Evolutionary conservation across 2,888 invertebrate genomes (phyloP).

Genomic region (Diarsia rubi): DNA sequence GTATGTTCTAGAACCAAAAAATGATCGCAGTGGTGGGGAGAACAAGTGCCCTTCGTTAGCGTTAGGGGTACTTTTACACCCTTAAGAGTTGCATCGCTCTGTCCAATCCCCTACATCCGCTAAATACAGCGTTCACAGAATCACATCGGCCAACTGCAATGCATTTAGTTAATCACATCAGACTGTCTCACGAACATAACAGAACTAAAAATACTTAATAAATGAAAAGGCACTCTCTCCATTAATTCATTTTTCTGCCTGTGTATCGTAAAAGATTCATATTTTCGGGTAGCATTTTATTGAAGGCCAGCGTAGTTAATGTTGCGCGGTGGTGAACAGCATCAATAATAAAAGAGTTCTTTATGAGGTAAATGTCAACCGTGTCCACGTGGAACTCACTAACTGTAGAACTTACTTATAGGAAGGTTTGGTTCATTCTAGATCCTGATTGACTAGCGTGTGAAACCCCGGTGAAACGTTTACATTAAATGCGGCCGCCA

Average conservation of each 20-base stretch:
- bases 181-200: not conserved
- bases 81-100: not conserved
- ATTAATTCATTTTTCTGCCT: not conserved
- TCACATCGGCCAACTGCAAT: not conserved
- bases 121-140: not conserved
- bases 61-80: no score
- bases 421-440: no score
- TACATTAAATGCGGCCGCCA: no score
- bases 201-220: not conserved
- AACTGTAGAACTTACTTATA: not conserved
- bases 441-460: not conserved
- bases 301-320: not conserved
- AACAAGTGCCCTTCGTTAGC: no score
- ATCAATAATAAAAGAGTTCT: slow-evolving; percentile 4
- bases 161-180: not conserved
- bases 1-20: no score
- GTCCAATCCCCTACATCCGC: not conserved
- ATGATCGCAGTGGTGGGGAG: no score
- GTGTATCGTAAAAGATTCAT: not conserved
- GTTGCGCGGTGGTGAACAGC: not conserved
- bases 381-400: not conserved
- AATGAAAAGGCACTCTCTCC: not conserved
- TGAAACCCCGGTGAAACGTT: no score
- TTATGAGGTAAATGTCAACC: not conserved
- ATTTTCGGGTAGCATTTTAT: not conserved